Base-by-base conservation (phyloP, 2,797 vertebrate species). In the Benthosema pterotum region DNA sequence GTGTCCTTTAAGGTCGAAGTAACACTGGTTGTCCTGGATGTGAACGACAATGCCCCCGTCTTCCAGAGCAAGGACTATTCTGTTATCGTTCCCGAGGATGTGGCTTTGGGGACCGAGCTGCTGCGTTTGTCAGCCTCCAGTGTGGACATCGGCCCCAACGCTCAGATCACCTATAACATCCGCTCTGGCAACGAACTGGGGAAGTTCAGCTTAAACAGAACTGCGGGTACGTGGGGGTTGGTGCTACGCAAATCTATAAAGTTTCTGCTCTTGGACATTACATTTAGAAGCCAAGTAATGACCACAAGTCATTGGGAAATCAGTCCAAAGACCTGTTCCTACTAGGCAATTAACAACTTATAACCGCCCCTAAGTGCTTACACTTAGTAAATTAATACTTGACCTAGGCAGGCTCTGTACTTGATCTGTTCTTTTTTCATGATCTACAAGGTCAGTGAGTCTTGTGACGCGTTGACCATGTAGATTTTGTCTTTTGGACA, bases 21-120 rank as follows among this genome's bases (percentile, higher is more conserved):
- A 46, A 86, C 94, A 5, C 85, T 99, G 63, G 88, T 96, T 57
- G 94, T 99, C 64, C 77, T 99, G 87, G 98, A 99, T 60, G 96
- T 99, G 77, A 99, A 99, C 46, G 97, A 99, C 85, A 99, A 99
- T 42, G 95, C 96, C 0, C 98, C 98, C 0, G 94, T 97, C 57
- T 99, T 99, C 89, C 96, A 97, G 81, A 93, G 94, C 18, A 92
- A 93, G 59, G 95, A 98, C 46, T 98, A 98, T 2, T 77, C 92
- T 1, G 89, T 95, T 48, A 94, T 93, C 0, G 90, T 98, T 17
- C 94, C 95, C 0, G 97, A 99, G 79, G 95, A 98, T 51, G 73
- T 94, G 0, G 87, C 94, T 0, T 56, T 95, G 11, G 96, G 97
- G 62, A 94, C 95, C 0, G 94, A 98, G 87, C 84, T 99, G 64